Percentiles rank a stretch among this genome's conserved stretches.
Evolutionary conservation across 2,113 vertebrate species (phyloP).

Genomic region (Columba janthina): DNA sequence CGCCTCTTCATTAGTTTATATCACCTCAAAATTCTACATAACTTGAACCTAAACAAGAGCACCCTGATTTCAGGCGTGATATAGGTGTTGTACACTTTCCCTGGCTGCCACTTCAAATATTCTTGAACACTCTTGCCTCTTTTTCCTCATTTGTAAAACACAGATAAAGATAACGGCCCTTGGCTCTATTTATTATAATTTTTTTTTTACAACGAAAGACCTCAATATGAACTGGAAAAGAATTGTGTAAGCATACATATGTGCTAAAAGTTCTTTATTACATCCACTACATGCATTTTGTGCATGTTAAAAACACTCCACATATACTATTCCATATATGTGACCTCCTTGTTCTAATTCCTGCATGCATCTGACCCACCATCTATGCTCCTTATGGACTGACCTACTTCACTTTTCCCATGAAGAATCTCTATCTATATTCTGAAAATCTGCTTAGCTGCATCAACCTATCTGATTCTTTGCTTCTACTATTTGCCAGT

Average conservation of each 20-base stretch:
- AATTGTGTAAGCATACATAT: not conserved
- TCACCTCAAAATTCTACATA: not conserved
- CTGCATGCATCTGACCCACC: not conserved
- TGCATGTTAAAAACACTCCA: not conserved
- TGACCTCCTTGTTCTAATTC: not conserved
- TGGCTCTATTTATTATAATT: no score
- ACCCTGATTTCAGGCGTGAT: not conserved
- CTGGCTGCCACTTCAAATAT: not conserved
- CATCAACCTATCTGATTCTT: not conserved
- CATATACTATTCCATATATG: not conserved
- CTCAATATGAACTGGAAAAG: not conserved
- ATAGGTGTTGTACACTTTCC: not conserved
- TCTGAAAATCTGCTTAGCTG: not conserved
- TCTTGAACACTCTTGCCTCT: not conserved
- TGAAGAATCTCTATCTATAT: not conserved
- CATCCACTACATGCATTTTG: not conserved
- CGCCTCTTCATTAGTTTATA: not conserved
- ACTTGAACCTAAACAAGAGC: not conserved
- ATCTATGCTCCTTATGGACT: not conserved
- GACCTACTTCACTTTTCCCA: not conserved
- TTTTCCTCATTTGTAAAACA: not conserved
- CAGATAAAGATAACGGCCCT: not conserved
- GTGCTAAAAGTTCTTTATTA: not conserved
- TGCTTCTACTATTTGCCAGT: not conserved
- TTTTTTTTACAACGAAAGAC: not conserved